These are phyloP conservation scores for Anhinga anhinga DNA, from an alignment of 2,113 vertebrate genomes.

Conservation along the genomic window DNA sequence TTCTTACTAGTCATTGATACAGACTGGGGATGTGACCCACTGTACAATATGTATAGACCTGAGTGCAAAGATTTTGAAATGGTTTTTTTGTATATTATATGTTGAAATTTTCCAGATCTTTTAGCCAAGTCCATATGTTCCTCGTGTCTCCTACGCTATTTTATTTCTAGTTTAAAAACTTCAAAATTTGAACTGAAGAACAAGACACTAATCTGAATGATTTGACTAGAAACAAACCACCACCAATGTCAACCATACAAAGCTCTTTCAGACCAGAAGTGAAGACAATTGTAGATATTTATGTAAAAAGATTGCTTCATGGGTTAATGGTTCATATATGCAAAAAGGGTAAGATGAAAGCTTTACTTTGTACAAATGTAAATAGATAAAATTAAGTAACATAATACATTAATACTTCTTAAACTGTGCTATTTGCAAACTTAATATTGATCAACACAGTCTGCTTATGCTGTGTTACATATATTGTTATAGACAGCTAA, in stretches of 20 bases:
- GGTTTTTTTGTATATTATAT: conserved; percentile 80
- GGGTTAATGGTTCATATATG: conserved; percentile 96
- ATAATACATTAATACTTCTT: conserved; percentile 85
- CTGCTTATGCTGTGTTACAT: conserved; percentile 71
- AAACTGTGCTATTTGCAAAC: conserved; percentile 87
- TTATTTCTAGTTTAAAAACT: conserved; percentile 72
- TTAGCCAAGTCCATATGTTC: conserved; percentile 75
- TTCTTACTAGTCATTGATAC: conserved; percentile 34
- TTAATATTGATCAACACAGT: conserved; percentile 76
- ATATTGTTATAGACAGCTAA: conserved; percentile 85
- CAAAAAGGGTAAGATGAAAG: conserved; percentile 97
- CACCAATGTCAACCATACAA: conserved; percentile 16
- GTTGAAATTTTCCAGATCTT: conserved; percentile 81
- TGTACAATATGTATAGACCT: conserved; percentile 79
- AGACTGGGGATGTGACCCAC: conserved; percentile 46
- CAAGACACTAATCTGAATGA: conserved; percentile 1
- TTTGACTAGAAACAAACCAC: conserved; percentile 34
- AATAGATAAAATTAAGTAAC: conserved; percentile 86
- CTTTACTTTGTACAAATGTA: conserved; percentile 99
- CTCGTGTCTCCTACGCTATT: conserved; percentile 73
- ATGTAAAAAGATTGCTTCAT: conserved; percentile 86
- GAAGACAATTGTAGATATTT: conserved; percentile 86
- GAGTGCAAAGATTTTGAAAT: conserved; percentile 78
- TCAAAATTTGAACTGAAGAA: conserved; percentile 77
- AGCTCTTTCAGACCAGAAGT: conserved; percentile 68